phyloP scores from a whole-genome alignment of 2,113 vertebrate species.

The Vulpes ferrilata region DNA sequence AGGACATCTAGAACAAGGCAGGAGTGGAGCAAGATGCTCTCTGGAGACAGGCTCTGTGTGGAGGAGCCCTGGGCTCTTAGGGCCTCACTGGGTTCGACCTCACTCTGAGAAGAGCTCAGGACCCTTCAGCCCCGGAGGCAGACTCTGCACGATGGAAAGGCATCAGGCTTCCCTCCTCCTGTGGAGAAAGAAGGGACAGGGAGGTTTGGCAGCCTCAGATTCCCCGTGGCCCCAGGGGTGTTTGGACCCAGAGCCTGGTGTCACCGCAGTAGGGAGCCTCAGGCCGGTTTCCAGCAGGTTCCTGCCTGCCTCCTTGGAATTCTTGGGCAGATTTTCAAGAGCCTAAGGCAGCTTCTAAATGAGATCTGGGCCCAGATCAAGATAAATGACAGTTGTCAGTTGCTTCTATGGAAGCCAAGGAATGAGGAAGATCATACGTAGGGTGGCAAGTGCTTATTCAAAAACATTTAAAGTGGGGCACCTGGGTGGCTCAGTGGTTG shows the following conservation, averaged over 20 bases:
- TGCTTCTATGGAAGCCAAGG: neutral
- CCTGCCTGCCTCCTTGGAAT: neutral
- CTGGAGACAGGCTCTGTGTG: too few species aligned
- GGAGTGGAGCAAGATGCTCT: neutral
- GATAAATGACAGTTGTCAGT: neutral
- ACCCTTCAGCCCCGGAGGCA: neutral
- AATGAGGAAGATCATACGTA: neutral
- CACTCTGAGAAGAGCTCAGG: too few species aligned
- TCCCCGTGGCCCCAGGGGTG: accelerated
- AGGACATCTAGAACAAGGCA: neutral
- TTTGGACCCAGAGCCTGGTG: neutral
- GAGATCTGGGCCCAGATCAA: neutral
- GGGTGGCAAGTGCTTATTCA: accelerated
- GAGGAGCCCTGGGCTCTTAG: neutral
- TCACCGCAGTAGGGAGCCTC: neutral
- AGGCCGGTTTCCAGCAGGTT: neutral
- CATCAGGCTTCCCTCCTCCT: neutral
- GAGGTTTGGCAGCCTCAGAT: too few species aligned
- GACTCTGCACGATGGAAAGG: neutral
- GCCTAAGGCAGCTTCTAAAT: too few species aligned
- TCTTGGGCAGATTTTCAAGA: neutral
- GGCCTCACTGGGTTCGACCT: neutral
- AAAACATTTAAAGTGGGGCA: neutral
- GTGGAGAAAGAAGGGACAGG: neutral
- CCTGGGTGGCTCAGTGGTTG: too few species aligned